A percentile compares a stretch with the other conserved stretches of the same genome.
These are phyloP conservation scores for Coelinius sp. DNA, from an alignment of 2,888 invertebrate genomes.

Conservation along the genomic window DNA sequence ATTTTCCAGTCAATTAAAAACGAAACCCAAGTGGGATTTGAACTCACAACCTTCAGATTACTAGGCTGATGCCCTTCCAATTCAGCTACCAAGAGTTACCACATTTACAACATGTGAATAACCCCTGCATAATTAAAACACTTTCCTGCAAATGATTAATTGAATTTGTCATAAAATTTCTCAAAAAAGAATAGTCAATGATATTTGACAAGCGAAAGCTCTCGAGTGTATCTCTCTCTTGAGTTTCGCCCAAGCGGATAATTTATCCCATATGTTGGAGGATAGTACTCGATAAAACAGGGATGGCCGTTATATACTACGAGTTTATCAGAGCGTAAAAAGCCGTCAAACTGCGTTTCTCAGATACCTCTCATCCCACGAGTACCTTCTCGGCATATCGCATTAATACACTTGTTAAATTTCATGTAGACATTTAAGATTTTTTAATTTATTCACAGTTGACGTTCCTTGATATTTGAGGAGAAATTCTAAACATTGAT, in stretches of 20 bases:
- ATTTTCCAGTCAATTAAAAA: too few relatives aligned
- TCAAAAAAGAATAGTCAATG: neutral
- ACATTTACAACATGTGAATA: too few relatives aligned
- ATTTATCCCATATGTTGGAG: constrained; percentile 33
- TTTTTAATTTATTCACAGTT: neutral
- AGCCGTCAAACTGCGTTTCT: constrained; percentile 23
- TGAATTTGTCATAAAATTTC: neutral
- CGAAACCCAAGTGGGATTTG: too few relatives aligned
- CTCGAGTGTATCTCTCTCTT: neutral
- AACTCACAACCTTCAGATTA: too few relatives aligned
- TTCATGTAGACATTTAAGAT: neutral
- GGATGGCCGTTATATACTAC: constrained; percentile 26
- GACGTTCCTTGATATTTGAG: neutral
- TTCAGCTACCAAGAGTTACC: too few relatives aligned
- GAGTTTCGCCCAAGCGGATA: constrained; percentile 34
- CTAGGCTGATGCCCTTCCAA: too few relatives aligned
- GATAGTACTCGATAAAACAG: constrained; percentile 33
- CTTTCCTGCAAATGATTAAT: neutral
- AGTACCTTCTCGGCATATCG: neutral
- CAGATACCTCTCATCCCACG: neutral
- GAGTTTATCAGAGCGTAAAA: constrained; percentile 42
- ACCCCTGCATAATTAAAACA: neutral
- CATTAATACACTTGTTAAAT: neutral
- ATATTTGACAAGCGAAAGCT: constrained; percentile 37
- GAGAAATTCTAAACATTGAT: neutral